Evolutionary conservation across 2,888 invertebrate genomes (phyloP).

Genomic region (Agrochola litura): DNA sequence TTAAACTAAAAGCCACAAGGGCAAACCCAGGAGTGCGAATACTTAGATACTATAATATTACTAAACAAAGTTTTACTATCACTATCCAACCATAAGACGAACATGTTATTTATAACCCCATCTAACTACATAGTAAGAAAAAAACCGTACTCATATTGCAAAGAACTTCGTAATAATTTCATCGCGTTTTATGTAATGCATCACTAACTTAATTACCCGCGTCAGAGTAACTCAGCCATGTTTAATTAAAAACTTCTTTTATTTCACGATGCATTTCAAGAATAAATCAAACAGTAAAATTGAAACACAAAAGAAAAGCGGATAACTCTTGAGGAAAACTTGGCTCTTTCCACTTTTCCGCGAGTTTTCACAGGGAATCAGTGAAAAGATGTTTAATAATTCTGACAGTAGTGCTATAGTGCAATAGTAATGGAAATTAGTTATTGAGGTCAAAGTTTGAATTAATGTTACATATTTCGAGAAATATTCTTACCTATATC

Average conservation of each 20-base stretch:
- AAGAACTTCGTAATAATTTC: slow-evolving; percentile 15
- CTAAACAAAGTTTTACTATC: slow-evolving; percentile 1
- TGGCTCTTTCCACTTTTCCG: slow-evolving; percentile 41
- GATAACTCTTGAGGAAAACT: slow-evolving; percentile 52
- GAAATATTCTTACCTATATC: not conserved
- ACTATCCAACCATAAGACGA: not conserved
- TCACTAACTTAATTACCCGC: slow-evolving; percentile 47
- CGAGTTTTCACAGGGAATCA: slow-evolving; percentile 60
- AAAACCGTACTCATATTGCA: not conserved
- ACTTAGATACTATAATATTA: not conserved
- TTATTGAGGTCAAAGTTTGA: not conserved
- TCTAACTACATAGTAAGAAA: not conserved
- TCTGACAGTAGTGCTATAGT: slow-evolving; percentile 21
- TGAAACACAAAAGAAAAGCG: slow-evolving; percentile 55
- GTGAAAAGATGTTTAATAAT: slow-evolving; percentile 64
- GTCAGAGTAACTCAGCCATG: slow-evolving; percentile 48
- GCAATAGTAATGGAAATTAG: slow-evolving; percentile 6
- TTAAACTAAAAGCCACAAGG: slow-evolving; percentile 14
- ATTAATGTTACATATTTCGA: not conserved
- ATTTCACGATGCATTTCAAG: slow-evolving; percentile 55
- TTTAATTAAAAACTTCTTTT: slow-evolving; percentile 58
- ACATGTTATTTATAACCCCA: not conserved
- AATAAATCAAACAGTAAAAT: slow-evolving; percentile 58
- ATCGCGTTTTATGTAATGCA: slow-evolving; percentile 29
- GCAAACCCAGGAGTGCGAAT: not conserved